These are phyloP conservation scores for Flabesymbios commensalis DNA, from an alignment of 2,888 invertebrate genomes.

Conservation along the genomic window DNA sequence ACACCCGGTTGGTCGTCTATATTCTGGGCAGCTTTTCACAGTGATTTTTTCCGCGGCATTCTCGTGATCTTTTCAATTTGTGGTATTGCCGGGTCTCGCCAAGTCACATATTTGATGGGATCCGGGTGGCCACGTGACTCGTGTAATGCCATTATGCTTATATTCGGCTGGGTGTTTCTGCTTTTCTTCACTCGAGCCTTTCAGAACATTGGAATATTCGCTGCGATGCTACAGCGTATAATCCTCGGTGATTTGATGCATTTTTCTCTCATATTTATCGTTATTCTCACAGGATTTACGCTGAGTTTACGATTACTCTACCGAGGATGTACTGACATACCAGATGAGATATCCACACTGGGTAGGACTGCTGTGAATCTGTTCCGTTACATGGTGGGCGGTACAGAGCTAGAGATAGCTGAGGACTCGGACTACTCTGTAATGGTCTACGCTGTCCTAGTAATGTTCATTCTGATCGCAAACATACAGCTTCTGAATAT, in stretches of 20 bases:
- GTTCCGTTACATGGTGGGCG: neutral
- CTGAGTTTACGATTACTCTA: neutral
- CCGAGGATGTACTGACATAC: too few relatives aligned
- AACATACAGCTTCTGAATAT: neutral
- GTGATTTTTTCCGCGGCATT: too few relatives aligned
- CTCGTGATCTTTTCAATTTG: too few relatives aligned
- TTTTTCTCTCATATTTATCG: neutral
- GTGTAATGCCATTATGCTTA: too few relatives aligned
- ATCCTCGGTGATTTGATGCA: neutral
- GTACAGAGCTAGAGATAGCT: neutral
- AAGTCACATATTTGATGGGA: too few relatives aligned
- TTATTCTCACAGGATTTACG: neutral
- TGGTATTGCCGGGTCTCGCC: too few relatives aligned
- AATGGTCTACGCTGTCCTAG: neutral
- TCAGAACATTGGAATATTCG: slow-evolving; percentile 9
- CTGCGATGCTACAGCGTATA: slow-evolving; percentile 1
- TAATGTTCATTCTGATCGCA: neutral
- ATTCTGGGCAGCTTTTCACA: too few relatives aligned
- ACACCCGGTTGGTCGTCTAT: too few relatives aligned
- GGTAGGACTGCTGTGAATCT: neutral
- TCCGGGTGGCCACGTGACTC: too few relatives aligned
- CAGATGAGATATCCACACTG: neutral
- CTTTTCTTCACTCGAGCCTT: slow-evolving; percentile 9
- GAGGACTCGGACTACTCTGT: neutral
- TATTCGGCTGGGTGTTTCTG: slow-evolving; percentile 11